Evolutionary conservation across 2,888 invertebrate genomes (phyloP).

Genomic region (Physocephala rufipes): DNA sequence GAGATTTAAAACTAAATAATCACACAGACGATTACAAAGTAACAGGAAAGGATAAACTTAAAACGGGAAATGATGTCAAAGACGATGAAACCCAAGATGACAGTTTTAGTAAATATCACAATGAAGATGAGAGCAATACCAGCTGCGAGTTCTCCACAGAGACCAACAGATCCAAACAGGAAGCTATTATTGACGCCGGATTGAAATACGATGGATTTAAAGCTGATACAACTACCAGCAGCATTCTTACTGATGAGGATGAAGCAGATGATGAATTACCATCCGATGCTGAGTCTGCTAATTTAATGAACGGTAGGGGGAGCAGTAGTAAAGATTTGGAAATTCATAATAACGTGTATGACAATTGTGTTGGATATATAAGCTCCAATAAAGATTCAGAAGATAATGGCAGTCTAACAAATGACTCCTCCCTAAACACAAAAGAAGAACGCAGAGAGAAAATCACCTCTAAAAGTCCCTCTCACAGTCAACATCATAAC

Average conservation of each 20-base stretch:
- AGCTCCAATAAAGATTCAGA: too few relatives aligned
- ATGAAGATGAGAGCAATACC: neutral
- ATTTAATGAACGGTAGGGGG: conserved; percentile 9
- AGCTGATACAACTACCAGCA: conserved; percentile 27
- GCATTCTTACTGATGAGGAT: conserved; percentile 15
- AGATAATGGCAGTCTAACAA: too few relatives aligned
- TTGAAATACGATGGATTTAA: neutral
- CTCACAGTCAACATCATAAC: neutral
- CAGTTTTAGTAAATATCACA: neutral
- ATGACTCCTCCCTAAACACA: neutral
- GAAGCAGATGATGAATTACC: conserved; percentile 3
- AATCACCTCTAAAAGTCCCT: neutral
- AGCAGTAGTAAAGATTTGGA: conserved; percentile 15
- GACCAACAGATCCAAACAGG: neutral
- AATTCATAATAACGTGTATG: conserved; percentile 10
- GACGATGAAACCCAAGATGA: neutral
- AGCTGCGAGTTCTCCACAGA: neutral
- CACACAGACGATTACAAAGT: neutral
- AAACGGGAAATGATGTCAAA: conserved; percentile 33
- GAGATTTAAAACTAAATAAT: neutral
- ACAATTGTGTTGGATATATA: conserved; percentile 16
- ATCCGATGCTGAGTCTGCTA: conserved; percentile 17
- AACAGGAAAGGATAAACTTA: neutral
- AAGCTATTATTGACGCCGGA: neutral
- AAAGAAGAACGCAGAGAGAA: conserved; percentile 5